Base-by-base conservation (phyloP, 2,113 vertebrate species). In the Brachionichthys hirsutus region DNA sequence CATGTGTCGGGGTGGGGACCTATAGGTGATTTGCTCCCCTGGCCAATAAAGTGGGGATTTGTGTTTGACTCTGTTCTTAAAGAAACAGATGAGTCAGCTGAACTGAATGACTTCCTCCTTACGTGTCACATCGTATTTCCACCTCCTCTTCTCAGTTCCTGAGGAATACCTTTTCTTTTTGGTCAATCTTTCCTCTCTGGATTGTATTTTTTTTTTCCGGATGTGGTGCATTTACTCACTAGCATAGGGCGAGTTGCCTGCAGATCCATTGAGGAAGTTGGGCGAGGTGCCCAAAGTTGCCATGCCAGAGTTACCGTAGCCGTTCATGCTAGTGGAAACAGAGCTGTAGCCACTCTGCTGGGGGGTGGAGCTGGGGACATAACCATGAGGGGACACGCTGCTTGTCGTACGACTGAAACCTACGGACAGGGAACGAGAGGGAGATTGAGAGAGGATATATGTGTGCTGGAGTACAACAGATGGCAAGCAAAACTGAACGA, bases 211-310 rank as follows among this genome's bases (percentile, higher is more conserved):
- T 9, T 10, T 2, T 6, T 30, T 42, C 62, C 34, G 16, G 58
- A 61, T 62, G 67, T 67, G 45, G 47, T 74, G 83, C 38, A 10
- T 81, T 74, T 82, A 95, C 96, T 95, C 92, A 98, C 96, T 98
- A 92, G 95, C 96, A 77, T 98, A 98, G 85, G 96, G 96, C 22
- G 96, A 98, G 90, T 97, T 98, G 93, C 94, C 95, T 81, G 96
- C 95, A 42, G 96, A 97, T 89, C 96, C 96, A 30, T 98, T 98
- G 90, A 98, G 93, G 89, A 98, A 98, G 77, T 94, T 96, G 67
- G 96, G 96, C 82, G 96, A 98, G 77, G 94, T 94, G 0, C 95
- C 94, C 90, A 98, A 76, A 82, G 95, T 97, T 82, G 95, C 95
- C 95, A 98, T 98, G 92, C 94, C 94, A 35, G 94, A 94, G 71